A percentile compares a stretch with the other conserved stretches of the same genome.
phyloP scores from a whole-genome alignment of 2,113 vertebrate species.

The Crotalus horridus region DNA sequence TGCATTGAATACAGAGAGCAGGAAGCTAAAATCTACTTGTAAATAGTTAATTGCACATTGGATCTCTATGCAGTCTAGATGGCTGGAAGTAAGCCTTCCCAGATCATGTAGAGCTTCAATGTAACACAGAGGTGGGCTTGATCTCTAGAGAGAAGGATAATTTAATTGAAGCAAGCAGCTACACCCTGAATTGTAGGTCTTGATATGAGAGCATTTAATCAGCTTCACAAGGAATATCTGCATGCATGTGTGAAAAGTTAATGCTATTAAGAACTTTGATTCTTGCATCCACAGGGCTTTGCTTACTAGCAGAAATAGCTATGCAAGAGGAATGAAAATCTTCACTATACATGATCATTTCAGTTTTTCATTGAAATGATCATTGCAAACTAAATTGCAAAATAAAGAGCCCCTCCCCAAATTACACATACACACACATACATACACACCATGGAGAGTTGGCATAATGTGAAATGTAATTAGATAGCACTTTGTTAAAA shows the following conservation, averaged over 20 bases:
- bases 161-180: background rate
- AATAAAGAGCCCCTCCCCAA: constrained; percentile 54
- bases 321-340: constrained; percentile 57
- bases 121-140: background rate
- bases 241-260: constrained; percentile 55
- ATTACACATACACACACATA: background rate
- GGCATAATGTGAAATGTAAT: constrained; percentile 67
- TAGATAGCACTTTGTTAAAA: constrained; percentile 74
- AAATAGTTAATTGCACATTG: background rate
- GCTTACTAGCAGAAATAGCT: constrained; percentile 55
- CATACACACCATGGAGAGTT: constrained; percentile 56
- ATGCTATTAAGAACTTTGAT: constrained; percentile 59
- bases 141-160: background rate
- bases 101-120: background rate
- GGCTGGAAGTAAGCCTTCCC: background rate
- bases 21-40: background rate
- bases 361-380: constrained; percentile 40
- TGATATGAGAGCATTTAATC: constrained; percentile 37
- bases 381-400: constrained; percentile 70
- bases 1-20: background rate
- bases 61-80: background rate
- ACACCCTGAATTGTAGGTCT: background rate
- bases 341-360: constrained; percentile 34
- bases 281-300: constrained; percentile 58
- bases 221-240: constrained; percentile 26